Evolutionary conservation across 2,113 vertebrate species (phyloP), one percentile per base, ranked within the genome.

Genomic region (Onychostoma macrolepis): DNA sequence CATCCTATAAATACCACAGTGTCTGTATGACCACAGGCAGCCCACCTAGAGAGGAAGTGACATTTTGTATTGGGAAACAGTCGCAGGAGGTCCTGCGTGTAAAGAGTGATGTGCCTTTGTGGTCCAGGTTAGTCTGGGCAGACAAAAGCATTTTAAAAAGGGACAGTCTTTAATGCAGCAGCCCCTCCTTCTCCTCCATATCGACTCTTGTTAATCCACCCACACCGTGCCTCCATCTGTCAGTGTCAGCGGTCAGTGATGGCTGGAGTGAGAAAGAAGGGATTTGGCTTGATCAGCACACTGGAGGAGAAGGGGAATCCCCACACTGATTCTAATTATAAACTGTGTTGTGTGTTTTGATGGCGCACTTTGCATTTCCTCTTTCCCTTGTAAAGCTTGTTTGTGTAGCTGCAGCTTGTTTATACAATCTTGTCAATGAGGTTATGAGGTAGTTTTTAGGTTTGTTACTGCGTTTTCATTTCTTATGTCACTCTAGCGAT

Each of bases 201-300:
- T 88, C 33, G 80, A 85, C 21, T 69, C 24, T 24, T 9, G 67
- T 50, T 36, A 53, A 75, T 86, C 80, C 74, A 87, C 61, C 41
- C 76, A 75, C 38, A 91, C 88, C 74, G 82, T 83, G 89, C 86
- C 74, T 43, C 79, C 69, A 83, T 90, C 87, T 81, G 88, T 90
- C 90, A 86, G 88, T 84, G 85, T 88, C 87, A 84, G 82, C 87
- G 45, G 86, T 28, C 82, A 74, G 30, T n/a, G 67, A n/a, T 71
- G 83, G 87, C 85, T 69, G 65, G 65, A 65, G 90, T 93, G 85
- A 61, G 87, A 91, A 79, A 6, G 65, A 69, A 53, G 53, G 78
- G 65, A 86, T 84, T 80, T 91, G 83, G 92, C 92, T 92, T 89
- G 87, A 88, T 89, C 89, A 89, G 86, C 89, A 86, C 33, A 28